phyloP scores from a whole-genome alignment of 2,113 vertebrate genomes.

The Cebidichthys violaceus region DNA sequence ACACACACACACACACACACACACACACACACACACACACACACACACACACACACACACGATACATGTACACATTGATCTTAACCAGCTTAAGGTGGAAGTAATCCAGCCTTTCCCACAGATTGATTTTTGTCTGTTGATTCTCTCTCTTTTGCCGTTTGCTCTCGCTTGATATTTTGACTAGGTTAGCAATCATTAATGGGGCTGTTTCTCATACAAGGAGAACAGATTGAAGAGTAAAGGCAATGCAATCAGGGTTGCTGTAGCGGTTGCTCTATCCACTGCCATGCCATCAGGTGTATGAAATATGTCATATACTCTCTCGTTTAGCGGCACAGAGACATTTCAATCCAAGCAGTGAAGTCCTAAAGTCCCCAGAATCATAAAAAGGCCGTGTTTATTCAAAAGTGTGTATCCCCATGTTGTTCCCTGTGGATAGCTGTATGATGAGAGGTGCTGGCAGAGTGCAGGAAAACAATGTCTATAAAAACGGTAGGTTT shows the following conservation, averaged over 20 bases:
- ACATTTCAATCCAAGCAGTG: constrained; percentile 43
- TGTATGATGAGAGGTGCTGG: constrained; percentile 34
- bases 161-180: constrained; percentile 68
- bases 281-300: constrained; percentile 35
- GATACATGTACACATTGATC: constrained; percentile 62
- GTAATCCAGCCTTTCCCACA: constrained; percentile 64
- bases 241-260: constrained; percentile 14
- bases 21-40: constrained; percentile 4
- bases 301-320: constrained; percentile 47
- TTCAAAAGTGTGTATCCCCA: constrained; percentile 36
- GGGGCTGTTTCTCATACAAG: constrained; percentile 13
- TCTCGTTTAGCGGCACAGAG: background rate
- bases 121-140: constrained; percentile 71
- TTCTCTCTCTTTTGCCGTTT: constrained; percentile 57
- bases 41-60: background rate
- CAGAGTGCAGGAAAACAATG: constrained; percentile 46
- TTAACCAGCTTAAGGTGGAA: constrained; percentile 68
- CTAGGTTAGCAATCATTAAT: constrained; percentile 65
- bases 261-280: constrained; percentile 32
- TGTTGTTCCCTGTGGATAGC: background rate
- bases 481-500: constrained; percentile 35
- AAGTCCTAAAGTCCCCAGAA: constrained; percentile 14
- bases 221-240: constrained; percentile 54
- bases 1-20: constrained; percentile 17
- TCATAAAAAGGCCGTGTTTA: constrained; percentile 26